Base-by-base conservation (phyloP, 2,113 vertebrate genomes). In the Pelecanus crispus region DNA sequence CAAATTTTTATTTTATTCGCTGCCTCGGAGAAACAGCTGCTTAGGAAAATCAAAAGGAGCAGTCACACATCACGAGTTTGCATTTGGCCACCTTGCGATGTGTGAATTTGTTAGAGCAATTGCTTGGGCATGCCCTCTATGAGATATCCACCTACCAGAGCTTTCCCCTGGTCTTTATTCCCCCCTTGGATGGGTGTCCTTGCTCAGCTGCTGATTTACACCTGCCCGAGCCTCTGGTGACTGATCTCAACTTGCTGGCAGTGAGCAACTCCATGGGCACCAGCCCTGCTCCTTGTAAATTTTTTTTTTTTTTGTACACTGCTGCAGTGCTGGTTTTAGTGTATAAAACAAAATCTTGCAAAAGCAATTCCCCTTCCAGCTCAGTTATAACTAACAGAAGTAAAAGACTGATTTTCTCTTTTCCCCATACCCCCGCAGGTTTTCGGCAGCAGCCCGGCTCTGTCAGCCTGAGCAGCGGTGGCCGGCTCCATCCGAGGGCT, bases 381-480 rank as follows among this genome's bases (percentile, higher is more conserved):
- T 79, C 28, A 9, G 19, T 20, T 68, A 17, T 11, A 52, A 40
- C 20, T 12, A 50, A 10, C n/a, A n/a, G 38, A 45, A 45, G 32
- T 21, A 34, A 28, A 62, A 15, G 32, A 15, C 9, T 22, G 38
- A 11, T 45, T 45, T 42, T 44, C 47, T 24, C 9, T 78, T 36
- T 28, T 61, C 21, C 53, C n/a, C 16, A 4, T n/a, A 4, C 17
- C 1, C 6, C 29, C 28, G n/a, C 44, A 0, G 7, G 40, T 14
- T 45, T 42, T 52, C 1, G 4, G 52, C 63, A 44, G 61, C 61
- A 40, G 42, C 52, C 31, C n/a, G 24, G 62, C 36, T 36, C 62
- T 22, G 18, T 18, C 15, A 7, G 11, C 2, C 1, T 4, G 44
- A 21, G n/a, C 31, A 19, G 5, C 3, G 2, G 10, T 9, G 22